Evolutionary conservation across 2,888 invertebrate genomes (phyloP), one percentile per base, ranked within the genome.

Genomic region (Xestoiulus laeticollis): DNA sequence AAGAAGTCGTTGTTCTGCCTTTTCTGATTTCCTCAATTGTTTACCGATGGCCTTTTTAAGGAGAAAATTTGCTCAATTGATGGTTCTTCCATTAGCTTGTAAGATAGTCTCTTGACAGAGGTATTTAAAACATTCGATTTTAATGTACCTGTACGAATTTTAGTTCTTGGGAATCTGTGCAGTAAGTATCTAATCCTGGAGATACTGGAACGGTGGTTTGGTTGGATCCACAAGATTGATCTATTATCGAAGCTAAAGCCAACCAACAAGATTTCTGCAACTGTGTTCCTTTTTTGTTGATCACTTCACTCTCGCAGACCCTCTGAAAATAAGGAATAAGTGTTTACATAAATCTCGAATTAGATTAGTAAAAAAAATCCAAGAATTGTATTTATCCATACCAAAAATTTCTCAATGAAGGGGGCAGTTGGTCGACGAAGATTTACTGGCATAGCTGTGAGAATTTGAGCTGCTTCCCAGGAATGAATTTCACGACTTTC

Each of bases 201-300:
- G 43, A 48, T 30, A 48, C 85, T 8, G 87, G 87, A 8, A 53
- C 22, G 44, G 30, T 53, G 33, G 86, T 33, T 14, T 3, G 6
- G 19, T 88, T 78, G n/a, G 53, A n/a, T n/a, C 85, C 88, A 26
- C 88, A 88, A 32, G 85, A 33, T 85, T 78, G 6, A 12, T 86
- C 43, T 0, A 88, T 44, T 0, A 88, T 38, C 43, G 59, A 38
- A 30, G 59, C 88, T 5, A 43, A 88, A 10, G 78, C 48, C 44
- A 88, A 38, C 88, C 88, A 88, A 53, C 38, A 85, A 22, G 86
- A 33, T 78, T 43, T 78, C 30, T 85, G 82, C 53, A 44, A 12
- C 26, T 87, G 87, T 2, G 33, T 22, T 38, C 43, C 87, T 43
- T 14, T 82, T 87, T 82, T 68, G n/a, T 82, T 68, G n/a, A 33